phyloP scores from a whole-genome alignment of 2,888 invertebrate genomes.

The Diploptera punctata region DNA sequence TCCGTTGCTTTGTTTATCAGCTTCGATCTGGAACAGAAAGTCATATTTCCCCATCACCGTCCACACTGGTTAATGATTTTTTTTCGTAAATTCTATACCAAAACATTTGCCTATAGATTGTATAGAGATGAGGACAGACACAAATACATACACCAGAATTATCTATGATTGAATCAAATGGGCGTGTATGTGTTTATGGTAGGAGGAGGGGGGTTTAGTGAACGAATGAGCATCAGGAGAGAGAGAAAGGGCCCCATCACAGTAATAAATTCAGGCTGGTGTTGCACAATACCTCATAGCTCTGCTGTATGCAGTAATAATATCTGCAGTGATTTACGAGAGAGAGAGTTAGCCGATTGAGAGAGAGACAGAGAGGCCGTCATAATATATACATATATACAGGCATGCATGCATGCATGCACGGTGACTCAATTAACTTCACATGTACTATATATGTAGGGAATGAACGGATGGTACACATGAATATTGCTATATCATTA shows the following conservation, averaged over 20 bases:
- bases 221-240: neutral
- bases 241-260: slow-evolving; percentile 25
- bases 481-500: slow-evolving; percentile 35
- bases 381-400: slow-evolving; percentile 37
- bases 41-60: slow-evolving; percentile 3
- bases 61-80: slow-evolving; percentile 15
- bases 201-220: neutral
- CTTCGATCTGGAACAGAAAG: neutral
- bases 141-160: slow-evolving; percentile 24
- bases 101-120: slow-evolving; percentile 26
- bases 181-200: slow-evolving; percentile 1
- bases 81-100: slow-evolving; percentile 16
- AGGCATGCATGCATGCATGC: slow-evolving; percentile 15
- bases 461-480: slow-evolving; percentile 29
- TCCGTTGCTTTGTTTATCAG: slow-evolving; percentile 25
- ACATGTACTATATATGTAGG: slow-evolving; percentile 33
- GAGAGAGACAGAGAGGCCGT: neutral
- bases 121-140: slow-evolving; percentile 24
- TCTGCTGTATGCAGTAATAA: slow-evolving; percentile 8
- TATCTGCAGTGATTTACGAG: slow-evolving; percentile 35
- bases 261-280: slow-evolving; percentile 34
- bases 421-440: slow-evolving; percentile 41
- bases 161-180: slow-evolving; percentile 35
- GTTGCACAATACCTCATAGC: slow-evolving; percentile 20
- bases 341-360: slow-evolving; percentile 23